Evolutionary conservation across 2,797 vertebrate genomes (phyloP), one percentile per base, ranked within the genome.

Genomic region (Spinus pinus): DNA sequence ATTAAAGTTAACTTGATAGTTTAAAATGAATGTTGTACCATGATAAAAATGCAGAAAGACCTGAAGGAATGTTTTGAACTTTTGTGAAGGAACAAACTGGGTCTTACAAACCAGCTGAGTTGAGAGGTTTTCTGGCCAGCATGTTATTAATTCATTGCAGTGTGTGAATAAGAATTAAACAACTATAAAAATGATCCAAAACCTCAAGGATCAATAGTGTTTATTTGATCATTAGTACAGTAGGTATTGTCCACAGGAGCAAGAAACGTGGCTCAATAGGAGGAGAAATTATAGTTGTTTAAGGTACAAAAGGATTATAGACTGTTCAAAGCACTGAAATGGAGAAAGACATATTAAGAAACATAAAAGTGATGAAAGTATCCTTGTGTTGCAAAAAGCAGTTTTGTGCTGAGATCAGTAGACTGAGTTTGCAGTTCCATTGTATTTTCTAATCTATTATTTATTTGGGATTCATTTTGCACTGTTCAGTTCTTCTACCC

Each of bases 371-470:
- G 31, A 58, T 88, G 41, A 84, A 91, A 69, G 7, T 50, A 66
- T 66, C 50, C 47, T 71, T 67, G 14, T 73, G 33, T 42, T 84
- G 51, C 70, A 86, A 86, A 60, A 24, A 69, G n/a, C 44, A 72
- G 33, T 60, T 94, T 88, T 90, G 73, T 86, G 87, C 70, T 93
- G 82, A 96, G 66, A 86, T 73, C 82, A 75, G 77, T 86, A 83
- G 53, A 41, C 73, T 81, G 87, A 86, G 73, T 90, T 83, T 93
- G 91, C 72, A 94, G 50, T 93, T 94, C 80, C 66, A 64, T 67
- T 94, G 72, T 94, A 51, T 91, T 95, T 95, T 96, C 80, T 96
- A 81, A 96, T 95, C 85, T 94, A 95, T 94, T 96, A 93, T 96
- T 95, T 95, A 92, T 94, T 92, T 86, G 44, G 47, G 65, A 83